Percentiles rank a stretch among this genome's conserved stretches.
These are phyloP conservation scores for Monodelphis domestica DNA, from an alignment of 2,797 vertebrate species.

Conservation along the genomic window DNA sequence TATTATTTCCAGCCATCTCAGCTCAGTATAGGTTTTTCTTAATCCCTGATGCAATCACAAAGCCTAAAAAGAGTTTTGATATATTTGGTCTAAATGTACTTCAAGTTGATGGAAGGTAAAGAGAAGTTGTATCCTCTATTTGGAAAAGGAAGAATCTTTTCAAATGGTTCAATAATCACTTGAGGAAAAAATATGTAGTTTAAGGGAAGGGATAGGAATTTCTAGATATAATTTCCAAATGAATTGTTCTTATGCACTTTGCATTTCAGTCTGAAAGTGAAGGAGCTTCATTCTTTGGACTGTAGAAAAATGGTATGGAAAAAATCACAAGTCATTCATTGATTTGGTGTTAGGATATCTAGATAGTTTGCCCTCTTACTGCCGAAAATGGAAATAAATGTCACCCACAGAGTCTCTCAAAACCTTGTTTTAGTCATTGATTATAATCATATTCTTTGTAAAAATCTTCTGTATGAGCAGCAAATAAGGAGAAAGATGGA, in stretches of 20 bases:
- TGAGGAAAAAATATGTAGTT: background rate
- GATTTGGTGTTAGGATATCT: background rate
- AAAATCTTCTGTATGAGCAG: background rate
- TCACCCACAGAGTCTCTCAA: background rate
- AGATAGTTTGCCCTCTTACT: background rate
- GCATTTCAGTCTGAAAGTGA: background rate
- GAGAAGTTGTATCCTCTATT: background rate
- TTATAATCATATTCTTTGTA: too few species aligned
- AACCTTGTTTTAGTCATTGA: background rate
- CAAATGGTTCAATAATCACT: background rate
- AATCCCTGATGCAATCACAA: background rate
- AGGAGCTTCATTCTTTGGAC: background rate
- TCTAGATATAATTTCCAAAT: conserved; percentile 32
- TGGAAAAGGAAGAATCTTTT: conserved; percentile 45
- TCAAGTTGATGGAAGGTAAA: background rate
- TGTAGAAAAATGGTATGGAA: background rate
- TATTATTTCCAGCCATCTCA: conserved; percentile 17
- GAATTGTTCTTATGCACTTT: conserved; percentile 22
- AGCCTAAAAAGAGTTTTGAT: conserved; percentile 19
- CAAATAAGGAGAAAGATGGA: background rate
- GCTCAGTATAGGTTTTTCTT: conserved; percentile 14
- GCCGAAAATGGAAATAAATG: background rate
- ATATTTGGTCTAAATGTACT: conserved; percentile 5
- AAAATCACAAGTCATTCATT: background rate
- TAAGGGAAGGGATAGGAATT: background rate